These are phyloP conservation scores for Drosophila lini DNA, from an alignment of 1,140 invertebrate genomes.

Conservation along the genomic window DNA sequence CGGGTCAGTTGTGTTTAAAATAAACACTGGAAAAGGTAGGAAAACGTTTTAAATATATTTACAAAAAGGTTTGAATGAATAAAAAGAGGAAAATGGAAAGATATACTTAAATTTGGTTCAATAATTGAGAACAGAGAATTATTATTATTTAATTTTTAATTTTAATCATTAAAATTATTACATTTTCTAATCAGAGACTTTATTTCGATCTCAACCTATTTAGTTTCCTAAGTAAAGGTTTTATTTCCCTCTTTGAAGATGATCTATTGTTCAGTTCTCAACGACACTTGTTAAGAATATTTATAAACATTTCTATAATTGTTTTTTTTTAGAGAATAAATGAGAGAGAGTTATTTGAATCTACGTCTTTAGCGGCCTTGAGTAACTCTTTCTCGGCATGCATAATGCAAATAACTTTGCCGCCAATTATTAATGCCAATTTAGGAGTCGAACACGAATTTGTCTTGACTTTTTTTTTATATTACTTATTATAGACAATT, in stretches of 20 bases:
- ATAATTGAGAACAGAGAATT: too few species aligned
- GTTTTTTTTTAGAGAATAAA: background rate
- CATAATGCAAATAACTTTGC: conserved; percentile 64
- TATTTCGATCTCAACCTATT: background rate
- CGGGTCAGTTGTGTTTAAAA: background rate
- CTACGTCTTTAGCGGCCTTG: conserved; percentile 46
- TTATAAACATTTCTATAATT: conserved; percentile 5
- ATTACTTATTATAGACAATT: conserved; percentile 11
- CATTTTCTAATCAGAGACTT: rapidly evolving
- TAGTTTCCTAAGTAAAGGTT: background rate
- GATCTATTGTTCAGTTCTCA: background rate
- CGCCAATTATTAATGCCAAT: conserved; percentile 67
- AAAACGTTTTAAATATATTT: background rate
- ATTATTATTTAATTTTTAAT: background rate
- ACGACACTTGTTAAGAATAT: background rate
- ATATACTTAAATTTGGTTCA: too few species aligned
- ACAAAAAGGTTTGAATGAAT: background rate
- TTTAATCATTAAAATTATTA: background rate
- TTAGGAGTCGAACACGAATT: conserved; percentile 45
- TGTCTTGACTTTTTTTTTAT: conserved; percentile 13
- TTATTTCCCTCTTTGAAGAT: background rate
- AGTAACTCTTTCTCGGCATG: conserved; percentile 40
- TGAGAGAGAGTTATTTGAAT: conserved; percentile 9
- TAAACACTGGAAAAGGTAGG: too few species aligned
- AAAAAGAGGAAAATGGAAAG: background rate